Conservation (phyloP, 92 coral and sea anemone genomes). For the Heteractis magnifica region DNA sequence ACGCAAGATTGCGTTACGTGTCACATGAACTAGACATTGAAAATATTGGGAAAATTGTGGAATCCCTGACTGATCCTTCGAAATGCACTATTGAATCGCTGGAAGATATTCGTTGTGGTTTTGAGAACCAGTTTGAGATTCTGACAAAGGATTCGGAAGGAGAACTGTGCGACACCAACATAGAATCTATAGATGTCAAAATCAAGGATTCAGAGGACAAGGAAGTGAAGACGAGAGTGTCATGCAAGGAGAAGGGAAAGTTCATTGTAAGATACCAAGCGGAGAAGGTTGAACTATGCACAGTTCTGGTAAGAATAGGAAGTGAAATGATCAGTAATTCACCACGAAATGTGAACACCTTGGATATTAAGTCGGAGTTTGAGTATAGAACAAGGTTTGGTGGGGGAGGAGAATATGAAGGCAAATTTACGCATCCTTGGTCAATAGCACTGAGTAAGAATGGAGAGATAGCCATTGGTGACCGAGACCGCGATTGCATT, state of each 20-base stretch:
- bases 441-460: constrained; percentile 14
- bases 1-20: constrained; percentile 4
- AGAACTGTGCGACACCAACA: neutral
- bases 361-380: neutral
- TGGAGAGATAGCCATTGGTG: constrained; percentile 12
- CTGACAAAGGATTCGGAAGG: constrained; percentile 1
- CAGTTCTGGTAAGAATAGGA: neutral
- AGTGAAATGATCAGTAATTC: constrained; percentile 1
- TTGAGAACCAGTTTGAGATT: neutral
- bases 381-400: neutral
- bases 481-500: neutral
- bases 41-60: constrained; percentile 1
- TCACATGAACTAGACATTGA: neutral
- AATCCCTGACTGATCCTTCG: constrained; percentile 3
- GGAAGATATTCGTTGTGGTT: neutral
- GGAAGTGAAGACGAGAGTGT: neutral
- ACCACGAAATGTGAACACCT: neutral
- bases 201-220: neutral
- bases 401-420: neutral
- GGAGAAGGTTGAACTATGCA: neutral
- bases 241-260: neutral
- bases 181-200: neutral
- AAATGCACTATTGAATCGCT: neutral
- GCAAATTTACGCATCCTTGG: neutral
- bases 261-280: constrained; percentile 5